Percentiles rank a stretch among this genome's conserved stretches.
phyloP scores from a whole-genome alignment of 2,113 vertebrate species.

The Saguinus imperator region DNA sequence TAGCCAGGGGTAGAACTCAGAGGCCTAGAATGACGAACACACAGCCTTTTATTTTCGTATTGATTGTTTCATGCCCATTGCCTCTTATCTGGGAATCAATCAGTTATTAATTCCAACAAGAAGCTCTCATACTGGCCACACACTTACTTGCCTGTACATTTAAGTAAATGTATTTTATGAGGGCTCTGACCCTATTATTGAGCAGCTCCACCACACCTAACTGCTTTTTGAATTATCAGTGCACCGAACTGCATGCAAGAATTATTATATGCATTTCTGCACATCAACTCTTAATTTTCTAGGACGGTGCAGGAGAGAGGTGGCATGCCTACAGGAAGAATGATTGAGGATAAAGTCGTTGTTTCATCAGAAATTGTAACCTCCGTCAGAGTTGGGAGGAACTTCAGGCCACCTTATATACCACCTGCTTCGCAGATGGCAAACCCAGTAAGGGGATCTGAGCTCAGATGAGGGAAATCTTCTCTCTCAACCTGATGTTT shows the following conservation, averaged over 20 bases:
- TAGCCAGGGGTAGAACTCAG: neutral
- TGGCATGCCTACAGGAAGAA: neutral
- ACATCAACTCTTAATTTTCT: neutral
- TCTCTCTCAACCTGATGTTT: neutral
- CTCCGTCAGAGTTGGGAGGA: neutral
- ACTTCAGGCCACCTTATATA: neutral
- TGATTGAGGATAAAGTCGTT: accelerated
- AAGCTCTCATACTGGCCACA: neutral
- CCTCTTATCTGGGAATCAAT: neutral
- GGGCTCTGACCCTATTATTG: neutral
- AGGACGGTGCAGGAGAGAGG: neutral
- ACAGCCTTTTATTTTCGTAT: neutral
- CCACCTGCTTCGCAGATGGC: neutral
- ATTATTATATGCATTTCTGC: neutral
- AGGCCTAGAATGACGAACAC: neutral
- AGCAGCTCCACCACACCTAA: neutral
- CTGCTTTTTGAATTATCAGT: neutral
- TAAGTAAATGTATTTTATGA: neutral
- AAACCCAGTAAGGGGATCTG: neutral
- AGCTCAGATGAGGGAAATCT: neutral
- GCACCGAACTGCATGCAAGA: neutral
- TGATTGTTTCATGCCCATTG: neutral
- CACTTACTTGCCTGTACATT: neutral
- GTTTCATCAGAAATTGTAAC: neutral
- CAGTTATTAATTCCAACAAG: neutral